A percentile compares a stretch with the other conserved stretches of the same genome.
Conservation (phyloP, 2,797 vertebrate species). For the Steatocranus sp. region DNA sequence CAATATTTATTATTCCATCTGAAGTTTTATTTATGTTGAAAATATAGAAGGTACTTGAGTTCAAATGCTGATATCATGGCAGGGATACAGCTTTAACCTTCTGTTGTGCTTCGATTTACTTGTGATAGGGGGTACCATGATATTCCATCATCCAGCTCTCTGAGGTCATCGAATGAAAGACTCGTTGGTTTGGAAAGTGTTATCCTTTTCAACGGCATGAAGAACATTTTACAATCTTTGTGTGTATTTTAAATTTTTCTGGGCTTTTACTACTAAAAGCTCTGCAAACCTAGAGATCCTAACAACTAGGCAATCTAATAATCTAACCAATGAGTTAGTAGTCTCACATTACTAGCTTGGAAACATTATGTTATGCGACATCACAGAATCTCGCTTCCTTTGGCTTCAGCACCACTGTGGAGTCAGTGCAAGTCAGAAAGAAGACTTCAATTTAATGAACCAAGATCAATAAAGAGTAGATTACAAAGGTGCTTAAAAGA, state of each 20-base stretch:
- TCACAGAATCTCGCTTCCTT: neutral
- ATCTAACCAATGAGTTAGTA: neutral
- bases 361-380: neutral
- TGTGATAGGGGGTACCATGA: neutral
- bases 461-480: neutral
- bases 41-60: neutral
- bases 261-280: neutral
- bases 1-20: neutral
- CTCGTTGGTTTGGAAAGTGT: neutral
- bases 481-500: neutral
- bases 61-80: neutral
- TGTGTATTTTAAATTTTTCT: neutral
- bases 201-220: neutral
- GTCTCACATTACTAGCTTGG: neutral
- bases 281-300: neutral
- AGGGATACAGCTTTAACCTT: neutral
- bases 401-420: neutral
- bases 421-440: neutral
- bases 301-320: neutral
- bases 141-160: neutral
- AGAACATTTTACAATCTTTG: neutral
- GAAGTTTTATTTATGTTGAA: neutral
- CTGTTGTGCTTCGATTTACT: neutral
- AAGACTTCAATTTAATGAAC: neutral
- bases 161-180: neutral